phyloP scores from a whole-genome alignment of 2,888 invertebrate genomes.

The Tubulanus polymorphus region DNA sequence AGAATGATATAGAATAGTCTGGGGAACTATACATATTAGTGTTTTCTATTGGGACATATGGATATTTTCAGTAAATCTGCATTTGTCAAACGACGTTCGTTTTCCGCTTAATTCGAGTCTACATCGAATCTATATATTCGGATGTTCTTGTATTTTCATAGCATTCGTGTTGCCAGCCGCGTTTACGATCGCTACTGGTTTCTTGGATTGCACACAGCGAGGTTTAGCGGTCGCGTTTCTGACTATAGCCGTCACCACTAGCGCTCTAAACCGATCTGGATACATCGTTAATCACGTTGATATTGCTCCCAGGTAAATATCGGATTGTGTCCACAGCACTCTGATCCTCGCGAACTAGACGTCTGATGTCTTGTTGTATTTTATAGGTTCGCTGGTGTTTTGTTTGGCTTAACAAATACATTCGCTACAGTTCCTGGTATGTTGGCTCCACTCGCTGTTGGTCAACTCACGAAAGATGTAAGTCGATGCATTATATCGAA shows the following conservation, averaged over 20 bases:
- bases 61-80: too few species aligned
- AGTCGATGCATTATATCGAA: slow-evolving; percentile 25
- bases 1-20: too few species aligned
- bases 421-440: slow-evolving; percentile 46
- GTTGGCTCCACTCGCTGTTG: slow-evolving; percentile 40
- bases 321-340: not conserved
- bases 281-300: slow-evolving; percentile 9
- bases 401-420: slow-evolving; percentile 44
- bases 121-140: too few species aligned
- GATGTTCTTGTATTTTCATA: too few species aligned
- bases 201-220: slow-evolving; percentile 3
- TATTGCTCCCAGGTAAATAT: slow-evolving; percentile 6
- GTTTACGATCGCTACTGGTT: slow-evolving; percentile 2
- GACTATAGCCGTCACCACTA: not conserved
- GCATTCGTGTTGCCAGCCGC: not conserved
- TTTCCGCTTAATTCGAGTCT: too few species aligned
- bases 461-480: slow-evolving; percentile 38
- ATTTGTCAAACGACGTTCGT: too few species aligned
- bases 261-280: not conserved
- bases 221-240: slow-evolving; percentile 2
- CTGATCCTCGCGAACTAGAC: not conserved
- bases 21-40: too few species aligned
- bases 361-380: not conserved
- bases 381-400: slow-evolving; percentile 36
- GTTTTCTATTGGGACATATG: too few species aligned